A percentile compares a stretch with the other conserved stretches of the same genome.
phyloP scores from a whole-genome alignment of 2,113 vertebrate species.

The Tympanuchus pallidicinctus region DNA sequence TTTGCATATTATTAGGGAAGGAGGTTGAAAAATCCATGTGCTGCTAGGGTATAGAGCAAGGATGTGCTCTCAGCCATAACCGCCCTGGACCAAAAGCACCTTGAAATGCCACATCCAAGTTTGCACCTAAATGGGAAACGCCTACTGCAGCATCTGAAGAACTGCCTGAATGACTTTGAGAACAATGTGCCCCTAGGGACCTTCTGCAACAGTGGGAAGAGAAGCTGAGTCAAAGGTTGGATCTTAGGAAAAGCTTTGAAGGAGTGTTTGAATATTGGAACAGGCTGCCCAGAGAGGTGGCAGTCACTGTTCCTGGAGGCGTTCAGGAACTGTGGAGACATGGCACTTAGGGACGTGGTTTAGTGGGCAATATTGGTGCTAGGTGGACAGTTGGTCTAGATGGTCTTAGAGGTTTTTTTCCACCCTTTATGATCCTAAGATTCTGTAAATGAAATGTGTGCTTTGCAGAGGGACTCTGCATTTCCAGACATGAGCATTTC shows the following conservation, averaged over 20 bases:
- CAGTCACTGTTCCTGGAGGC: too few relatives aligned
- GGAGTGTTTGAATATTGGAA: too few relatives aligned
- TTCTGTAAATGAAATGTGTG: too few relatives aligned
- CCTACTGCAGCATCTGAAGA: neutral
- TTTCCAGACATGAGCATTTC: neutral
- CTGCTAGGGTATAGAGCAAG: neutral
- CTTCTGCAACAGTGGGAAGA: neutral
- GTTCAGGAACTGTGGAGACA: too few relatives aligned
- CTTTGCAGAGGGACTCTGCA: neutral
- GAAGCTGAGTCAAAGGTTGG: neutral
- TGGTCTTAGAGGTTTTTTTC: too few relatives aligned
- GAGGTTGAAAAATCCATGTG: neutral
- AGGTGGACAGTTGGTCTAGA: too few relatives aligned
- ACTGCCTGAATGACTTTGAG: neutral
- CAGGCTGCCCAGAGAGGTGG: too few relatives aligned
- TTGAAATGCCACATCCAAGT: neutral
- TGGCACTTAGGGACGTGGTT: too few relatives aligned
- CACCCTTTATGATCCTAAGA: too few relatives aligned
- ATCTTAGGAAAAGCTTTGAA: too few relatives aligned
- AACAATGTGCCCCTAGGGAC: neutral
- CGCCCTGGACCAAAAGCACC: neutral
- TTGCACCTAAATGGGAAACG: neutral
- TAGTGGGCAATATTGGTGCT: too few relatives aligned
- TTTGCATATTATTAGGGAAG: neutral
- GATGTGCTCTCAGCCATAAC: neutral